phyloP scores from a whole-genome alignment of 2,888 invertebrate genomes.

The Rugalucina vietnamica region DNA sequence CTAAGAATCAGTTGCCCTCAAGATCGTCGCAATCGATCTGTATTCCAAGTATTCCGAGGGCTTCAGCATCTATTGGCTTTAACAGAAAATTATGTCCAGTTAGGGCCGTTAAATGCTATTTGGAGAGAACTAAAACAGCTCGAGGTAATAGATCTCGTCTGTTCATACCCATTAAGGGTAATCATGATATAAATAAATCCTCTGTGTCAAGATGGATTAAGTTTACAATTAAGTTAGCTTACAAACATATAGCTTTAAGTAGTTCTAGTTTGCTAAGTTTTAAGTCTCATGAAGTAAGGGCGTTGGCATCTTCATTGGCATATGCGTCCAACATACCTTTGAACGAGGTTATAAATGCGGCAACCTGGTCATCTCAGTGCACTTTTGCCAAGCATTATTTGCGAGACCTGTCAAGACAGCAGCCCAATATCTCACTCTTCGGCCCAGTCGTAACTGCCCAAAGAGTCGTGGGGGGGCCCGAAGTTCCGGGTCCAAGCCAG shows the following conservation, averaged over 20 bases:
- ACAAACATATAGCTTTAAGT: not conserved
- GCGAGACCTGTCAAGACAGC: no score
- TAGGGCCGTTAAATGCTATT: no score
- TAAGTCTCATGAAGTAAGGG: not conserved
- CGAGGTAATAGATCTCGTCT: no score
- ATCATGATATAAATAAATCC: not conserved
- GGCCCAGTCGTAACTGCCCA: no score
- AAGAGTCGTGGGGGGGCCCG: no score
- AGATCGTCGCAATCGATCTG: not conserved
- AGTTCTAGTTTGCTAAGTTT: not conserved
- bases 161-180: not conserved
- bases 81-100: no score
- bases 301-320: not conserved
- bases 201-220: not conserved
- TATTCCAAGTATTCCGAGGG: no score
- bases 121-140: no score
- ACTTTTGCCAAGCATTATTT: not conserved
- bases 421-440: no score
- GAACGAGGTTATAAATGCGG: not conserved
- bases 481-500: no score
- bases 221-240: not conserved
- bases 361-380: not conserved
- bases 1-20: not conserved
- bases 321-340: not conserved
- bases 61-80: no score